Evolutionary conservation across 2,797 vertebrate genomes (phyloP).

Genomic region (Thunnus albacares): DNA sequence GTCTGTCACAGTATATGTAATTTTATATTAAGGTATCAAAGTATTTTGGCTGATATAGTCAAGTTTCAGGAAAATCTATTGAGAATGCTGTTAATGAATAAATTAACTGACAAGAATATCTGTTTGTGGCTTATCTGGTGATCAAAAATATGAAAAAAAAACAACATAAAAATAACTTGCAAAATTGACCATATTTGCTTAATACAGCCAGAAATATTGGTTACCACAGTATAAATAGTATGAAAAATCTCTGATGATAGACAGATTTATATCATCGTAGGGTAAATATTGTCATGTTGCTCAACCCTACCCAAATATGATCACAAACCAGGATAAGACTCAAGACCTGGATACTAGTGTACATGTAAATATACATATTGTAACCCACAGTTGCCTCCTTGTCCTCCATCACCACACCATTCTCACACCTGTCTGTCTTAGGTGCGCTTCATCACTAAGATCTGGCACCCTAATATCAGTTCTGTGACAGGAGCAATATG

Average conservation of each 20-base stretch:
- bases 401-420: neutral
- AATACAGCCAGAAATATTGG: neutral
- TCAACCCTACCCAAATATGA: neutral
- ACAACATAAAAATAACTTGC: neutral
- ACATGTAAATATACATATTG: neutral
- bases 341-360: neutral
- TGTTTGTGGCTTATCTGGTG: neutral
- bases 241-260: neutral
- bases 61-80: neutral
- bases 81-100: neutral
- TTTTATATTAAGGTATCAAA: neutral
- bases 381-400: neutral
- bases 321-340: neutral
- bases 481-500: slow-evolving; percentile 99
- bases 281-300: neutral
- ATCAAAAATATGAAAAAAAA: no score
- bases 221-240: neutral
- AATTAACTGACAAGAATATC: neutral
- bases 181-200: neutral
- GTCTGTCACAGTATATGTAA: neutral
- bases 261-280: neutral
- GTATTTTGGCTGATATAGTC: neutral
- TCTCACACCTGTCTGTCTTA: slow-evolving; percentile 71
- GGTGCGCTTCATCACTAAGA: slow-evolving; percentile 99
- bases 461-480: slow-evolving; percentile 99